Conservation (phyloP, 2,888 invertebrate species). For the Epinotia brunnichana region DNA sequence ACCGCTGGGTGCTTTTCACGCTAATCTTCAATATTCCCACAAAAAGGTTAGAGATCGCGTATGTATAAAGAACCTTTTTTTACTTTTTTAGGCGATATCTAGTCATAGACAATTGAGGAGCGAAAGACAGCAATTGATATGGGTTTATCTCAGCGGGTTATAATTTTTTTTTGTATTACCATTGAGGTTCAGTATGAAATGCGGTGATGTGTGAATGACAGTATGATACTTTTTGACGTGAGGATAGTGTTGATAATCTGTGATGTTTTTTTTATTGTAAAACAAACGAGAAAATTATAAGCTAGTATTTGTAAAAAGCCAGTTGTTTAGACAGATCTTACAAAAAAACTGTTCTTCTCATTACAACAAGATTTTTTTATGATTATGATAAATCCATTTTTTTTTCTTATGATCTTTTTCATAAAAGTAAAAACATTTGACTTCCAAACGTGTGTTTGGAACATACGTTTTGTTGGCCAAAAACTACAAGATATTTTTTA, state of each 20-base stretch:
- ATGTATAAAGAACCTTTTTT: slow-evolving; percentile 43
- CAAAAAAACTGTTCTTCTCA: too few relatives aligned
- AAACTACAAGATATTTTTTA: too few relatives aligned
- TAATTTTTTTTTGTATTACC: slow-evolving; percentile 53
- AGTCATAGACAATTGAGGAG: slow-evolving; percentile 46
- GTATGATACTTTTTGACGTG: slow-evolving; percentile 48
- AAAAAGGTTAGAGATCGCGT: slow-evolving; percentile 43
- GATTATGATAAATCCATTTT: too few relatives aligned
- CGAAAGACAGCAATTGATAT: slow-evolving; percentile 58
- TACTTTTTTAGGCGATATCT: slow-evolving; percentile 39
- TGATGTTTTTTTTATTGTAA: not conserved
- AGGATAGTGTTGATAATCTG: slow-evolving; percentile 30
- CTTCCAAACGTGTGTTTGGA: too few relatives aligned
- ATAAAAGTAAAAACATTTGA: too few relatives aligned
- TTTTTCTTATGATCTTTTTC: too few relatives aligned
- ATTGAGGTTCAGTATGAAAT: slow-evolving; percentile 55
- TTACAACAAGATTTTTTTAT: too few relatives aligned
- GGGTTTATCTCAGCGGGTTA: slow-evolving; percentile 59
- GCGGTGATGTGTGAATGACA: slow-evolving; percentile 67
- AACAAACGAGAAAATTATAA: too few relatives aligned
- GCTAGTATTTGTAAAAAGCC: too few relatives aligned
- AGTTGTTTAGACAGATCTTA: too few relatives aligned
- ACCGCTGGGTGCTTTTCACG: slow-evolving; percentile 41
- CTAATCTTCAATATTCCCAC: slow-evolving; percentile 40
- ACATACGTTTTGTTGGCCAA: too few relatives aligned